phyloP scores from a whole-genome alignment of 2,888 invertebrate genomes.

The Papilio protenor region DNA sequence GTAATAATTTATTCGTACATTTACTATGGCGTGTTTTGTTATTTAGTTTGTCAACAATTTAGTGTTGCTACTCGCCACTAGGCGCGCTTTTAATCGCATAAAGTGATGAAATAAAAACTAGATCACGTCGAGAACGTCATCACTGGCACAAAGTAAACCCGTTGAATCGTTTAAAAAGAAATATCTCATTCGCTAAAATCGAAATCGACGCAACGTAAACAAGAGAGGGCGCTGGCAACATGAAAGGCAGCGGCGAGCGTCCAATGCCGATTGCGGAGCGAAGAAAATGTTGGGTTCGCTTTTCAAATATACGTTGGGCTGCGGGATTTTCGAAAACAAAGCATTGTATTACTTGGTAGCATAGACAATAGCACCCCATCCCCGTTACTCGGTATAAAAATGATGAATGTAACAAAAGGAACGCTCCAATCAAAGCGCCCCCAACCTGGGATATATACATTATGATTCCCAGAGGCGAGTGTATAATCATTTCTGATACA shows the following conservation, averaged over 20 bases:
- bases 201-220: constrained; percentile 50
- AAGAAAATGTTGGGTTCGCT: constrained; percentile 47
- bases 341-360: constrained; percentile 48
- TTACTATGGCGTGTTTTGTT: background rate
- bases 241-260: constrained; percentile 52
- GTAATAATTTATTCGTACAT: background rate
- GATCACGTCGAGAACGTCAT: constrained; percentile 35
- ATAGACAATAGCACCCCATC: constrained; percentile 39
- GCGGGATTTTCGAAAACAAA: constrained; percentile 47
- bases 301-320: constrained; percentile 49
- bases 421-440: constrained; percentile 41
- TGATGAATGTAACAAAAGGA: constrained; percentile 44
- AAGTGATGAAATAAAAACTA: constrained; percentile 21
- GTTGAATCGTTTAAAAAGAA: constrained; percentile 51
- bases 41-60: background rate
- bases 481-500: constrained; percentile 44
- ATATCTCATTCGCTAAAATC: constrained; percentile 59
- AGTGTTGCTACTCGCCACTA: background rate
- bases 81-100: constrained; percentile 2
- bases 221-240: constrained; percentile 53
- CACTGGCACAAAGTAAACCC: constrained; percentile 47
- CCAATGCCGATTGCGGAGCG: constrained; percentile 49
- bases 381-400: constrained; percentile 40
- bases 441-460: constrained; percentile 39
- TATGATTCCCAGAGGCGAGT: constrained; percentile 41